Evolutionary conservation across 35 echinoderm and acorn worm species (phyloP).

Genomic region (Lytechinus pictus): DNA sequence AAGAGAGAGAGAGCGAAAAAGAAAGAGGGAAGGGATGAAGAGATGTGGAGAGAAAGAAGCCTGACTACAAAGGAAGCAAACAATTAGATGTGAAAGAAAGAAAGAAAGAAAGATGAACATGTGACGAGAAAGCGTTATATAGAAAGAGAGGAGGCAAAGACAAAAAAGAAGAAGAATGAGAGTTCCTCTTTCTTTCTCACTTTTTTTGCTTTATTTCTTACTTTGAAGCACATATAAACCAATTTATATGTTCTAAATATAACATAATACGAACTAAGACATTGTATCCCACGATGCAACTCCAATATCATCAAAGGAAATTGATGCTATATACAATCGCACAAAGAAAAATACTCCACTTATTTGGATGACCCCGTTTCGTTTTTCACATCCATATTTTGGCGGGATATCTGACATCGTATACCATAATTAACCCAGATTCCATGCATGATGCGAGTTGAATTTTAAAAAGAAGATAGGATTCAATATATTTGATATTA

Average conservation of each 20-base stretch:
- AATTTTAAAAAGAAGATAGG: not conserved
- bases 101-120: not conserved
- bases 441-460: not conserved
- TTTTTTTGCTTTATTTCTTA: not conserved
- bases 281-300: not conserved
- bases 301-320: not conserved
- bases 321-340: not conserved
- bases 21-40: not conserved
- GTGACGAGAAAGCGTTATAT: not conserved
- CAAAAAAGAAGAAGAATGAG: not conserved
- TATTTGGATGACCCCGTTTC: not conserved
- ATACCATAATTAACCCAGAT: conserved; percentile 4
- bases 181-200: not conserved
- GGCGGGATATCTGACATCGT: not conserved
- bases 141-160: not conserved
- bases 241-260: not conserved
- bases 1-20: not conserved
- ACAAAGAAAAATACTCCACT: conserved; percentile 1
- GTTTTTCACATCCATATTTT: not conserved
- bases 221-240: not conserved
- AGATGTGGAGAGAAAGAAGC: too few relatives aligned
- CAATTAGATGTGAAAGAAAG: too few relatives aligned
- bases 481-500: not conserved
- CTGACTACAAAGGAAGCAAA: not conserved
- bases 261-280: not conserved